Conservation (phyloP, 2,888 invertebrate genomes). For the Cabera pusaria region DNA sequence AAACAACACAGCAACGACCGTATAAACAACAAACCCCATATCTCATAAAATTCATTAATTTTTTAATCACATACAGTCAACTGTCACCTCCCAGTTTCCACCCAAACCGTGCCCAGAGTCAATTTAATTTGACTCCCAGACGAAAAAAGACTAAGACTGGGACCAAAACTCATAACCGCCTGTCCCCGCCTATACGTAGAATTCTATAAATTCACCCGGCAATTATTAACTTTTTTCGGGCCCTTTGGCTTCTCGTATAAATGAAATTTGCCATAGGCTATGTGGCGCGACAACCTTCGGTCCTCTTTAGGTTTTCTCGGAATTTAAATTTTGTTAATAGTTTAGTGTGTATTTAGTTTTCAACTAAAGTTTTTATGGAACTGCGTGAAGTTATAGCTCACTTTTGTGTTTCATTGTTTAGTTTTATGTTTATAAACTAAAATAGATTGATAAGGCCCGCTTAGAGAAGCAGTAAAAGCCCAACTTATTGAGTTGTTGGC, state of each 20-base stretch:
- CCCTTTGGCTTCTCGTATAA: constrained; percentile 40
- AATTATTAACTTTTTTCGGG: constrained; percentile 62
- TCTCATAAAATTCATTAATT: constrained; percentile 31
- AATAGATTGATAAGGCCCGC: too few relatives aligned
- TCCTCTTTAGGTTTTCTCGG: constrained; percentile 20
- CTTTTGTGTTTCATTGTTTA: too few relatives aligned
- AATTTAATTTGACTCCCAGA: constrained; percentile 74
- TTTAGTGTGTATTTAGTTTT: not conserved
- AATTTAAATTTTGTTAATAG: constrained; percentile 15
- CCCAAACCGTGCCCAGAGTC: constrained; percentile 46
- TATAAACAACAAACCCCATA: constrained; percentile 21
- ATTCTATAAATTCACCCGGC: constrained; percentile 57
- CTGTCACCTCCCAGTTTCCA: constrained; percentile 41
- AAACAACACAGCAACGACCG: too few relatives aligned
- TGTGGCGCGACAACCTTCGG: constrained; percentile 27
- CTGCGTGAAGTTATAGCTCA: too few relatives aligned
- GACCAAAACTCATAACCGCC: constrained; percentile 57
- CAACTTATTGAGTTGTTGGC: constrained; percentile 10
- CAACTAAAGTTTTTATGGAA: too few relatives aligned
- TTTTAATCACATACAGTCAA: constrained; percentile 28
- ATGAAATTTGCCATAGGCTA: constrained; percentile 60
- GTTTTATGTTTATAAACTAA: too few relatives aligned
- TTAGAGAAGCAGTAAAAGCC: constrained; percentile 1
- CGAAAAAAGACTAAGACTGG: constrained; percentile 54
- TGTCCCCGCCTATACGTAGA: constrained; percentile 68